Base-by-base conservation (phyloP, 2,888 invertebrate genomes). In the Andrena marginata region DNA sequence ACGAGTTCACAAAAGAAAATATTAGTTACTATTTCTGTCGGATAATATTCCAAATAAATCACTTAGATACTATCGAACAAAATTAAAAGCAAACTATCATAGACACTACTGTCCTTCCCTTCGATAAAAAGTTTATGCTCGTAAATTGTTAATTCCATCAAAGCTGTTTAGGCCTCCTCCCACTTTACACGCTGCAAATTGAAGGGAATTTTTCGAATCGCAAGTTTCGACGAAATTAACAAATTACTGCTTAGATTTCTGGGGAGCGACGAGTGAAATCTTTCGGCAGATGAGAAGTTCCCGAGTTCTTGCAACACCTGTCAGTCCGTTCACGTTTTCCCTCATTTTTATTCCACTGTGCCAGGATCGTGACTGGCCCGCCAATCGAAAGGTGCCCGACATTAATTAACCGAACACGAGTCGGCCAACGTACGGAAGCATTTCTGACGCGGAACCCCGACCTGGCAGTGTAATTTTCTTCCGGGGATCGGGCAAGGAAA, bases 401-500 rank as follows among this genome's bases (percentile, higher is more conserved):
- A 78, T 74, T 78, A 74, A 78, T 78, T 78, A 78, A 74, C 74
- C 51, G 74, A 68, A 68, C 62, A 23, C 77, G 31, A 64, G 33
- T 23, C 64, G 48, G 4, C 64, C 48, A 26, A 62, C 54, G 51
- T 29, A 23, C 77, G 67, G 67, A 74, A 68, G 77, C 51, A 48
- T 65, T 74, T 26, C 67, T 73, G 77, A 73, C 67, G 42, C 26
- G 73, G 62, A 67, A 64, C 68, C 16, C 51, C n/a, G 23, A 20
- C 42, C 68, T 74, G 74, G 67, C 74, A 68, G 74, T 68, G 64
- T 69, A 76, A 79, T 69, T 64, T 70, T 6, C 67, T n/a, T 51
- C 42, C 48, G 48, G 16, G 16, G 56, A 1, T 56, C 23, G 10
- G 23, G 42, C 42, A 42, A 42, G 42, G 4, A n/a, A 70, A 51